phyloP scores from a whole-genome alignment of 2,888 invertebrate species.

The Clivina fossor region DNA sequence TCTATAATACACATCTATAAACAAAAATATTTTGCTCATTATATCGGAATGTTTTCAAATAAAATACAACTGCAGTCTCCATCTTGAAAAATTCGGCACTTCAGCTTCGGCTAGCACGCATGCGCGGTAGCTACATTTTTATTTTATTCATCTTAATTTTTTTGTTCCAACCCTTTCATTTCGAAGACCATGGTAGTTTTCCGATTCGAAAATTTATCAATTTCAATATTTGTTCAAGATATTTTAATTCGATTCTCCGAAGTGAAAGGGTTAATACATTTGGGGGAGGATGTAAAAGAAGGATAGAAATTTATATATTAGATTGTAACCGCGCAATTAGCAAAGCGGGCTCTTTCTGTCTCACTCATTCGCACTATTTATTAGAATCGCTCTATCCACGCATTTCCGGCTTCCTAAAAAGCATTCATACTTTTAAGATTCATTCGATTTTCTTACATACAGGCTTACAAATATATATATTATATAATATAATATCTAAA shows the following conservation, averaged over 20 bases:
- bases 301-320: no score
- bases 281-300: no score
- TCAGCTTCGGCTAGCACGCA: constrained; percentile 11
- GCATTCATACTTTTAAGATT: neutral
- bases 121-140: neutral
- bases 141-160: neutral
- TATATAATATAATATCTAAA: constrained; percentile 21
- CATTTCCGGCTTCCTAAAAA: neutral
- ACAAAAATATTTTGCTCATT: constrained; percentile 9
- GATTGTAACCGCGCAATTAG: no score
- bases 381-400: constrained; percentile 4
- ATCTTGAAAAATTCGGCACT: constrained; percentile 17
- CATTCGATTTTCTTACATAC: neutral
- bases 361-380: constrained; percentile 6
- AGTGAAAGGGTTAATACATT: no score
- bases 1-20: constrained; percentile 28
- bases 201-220: no score
- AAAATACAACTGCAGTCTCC: constrained; percentile 17
- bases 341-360: no score
- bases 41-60: constrained; percentile 25
- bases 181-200: no score
- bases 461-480: neutral
- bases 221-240: no score
- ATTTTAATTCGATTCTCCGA: no score
- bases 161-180: no score